Conservation (phyloP, 1,140 invertebrate genomes). For the Proctacanthus coquilletti region DNA sequence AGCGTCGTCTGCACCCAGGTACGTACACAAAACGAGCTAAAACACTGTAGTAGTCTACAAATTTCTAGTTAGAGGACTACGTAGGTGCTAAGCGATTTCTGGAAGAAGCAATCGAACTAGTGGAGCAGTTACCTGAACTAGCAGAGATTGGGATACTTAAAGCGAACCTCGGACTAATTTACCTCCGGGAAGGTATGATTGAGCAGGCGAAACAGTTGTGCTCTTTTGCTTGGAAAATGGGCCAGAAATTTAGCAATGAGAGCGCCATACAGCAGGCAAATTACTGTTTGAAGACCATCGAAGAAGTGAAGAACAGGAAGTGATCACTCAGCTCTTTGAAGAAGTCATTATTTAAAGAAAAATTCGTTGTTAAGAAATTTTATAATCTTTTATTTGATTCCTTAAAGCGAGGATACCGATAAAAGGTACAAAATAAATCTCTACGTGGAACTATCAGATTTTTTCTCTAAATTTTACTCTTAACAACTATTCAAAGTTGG, state of each 20-base stretch:
- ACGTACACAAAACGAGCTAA: too few species aligned
- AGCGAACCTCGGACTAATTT: constrained; percentile 70
- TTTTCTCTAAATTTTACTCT: not conserved
- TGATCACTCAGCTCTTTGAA: not conserved
- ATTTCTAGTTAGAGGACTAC: constrained; percentile 37
- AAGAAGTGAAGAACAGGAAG: constrained; percentile 14
- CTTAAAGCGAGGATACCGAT: too few species aligned
- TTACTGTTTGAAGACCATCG: constrained; percentile 50
- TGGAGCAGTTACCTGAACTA: constrained; percentile 43
- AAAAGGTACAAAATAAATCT: too few species aligned
- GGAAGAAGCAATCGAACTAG: constrained; percentile 50
- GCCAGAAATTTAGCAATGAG: constrained; percentile 43
- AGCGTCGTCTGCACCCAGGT: constrained; percentile 50
- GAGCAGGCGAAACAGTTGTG: constrained; percentile 56
- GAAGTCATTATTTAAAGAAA: too few species aligned
- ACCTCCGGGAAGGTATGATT: constrained; percentile 51
- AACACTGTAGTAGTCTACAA: not conserved
- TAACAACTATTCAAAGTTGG: constrained; percentile 20
- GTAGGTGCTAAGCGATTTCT: constrained; percentile 55
- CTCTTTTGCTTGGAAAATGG: constrained; percentile 50
- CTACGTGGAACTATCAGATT: too few species aligned
- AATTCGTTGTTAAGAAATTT: too few species aligned
- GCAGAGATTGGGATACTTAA: constrained; percentile 54
- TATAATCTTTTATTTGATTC: not conserved
- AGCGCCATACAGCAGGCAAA: constrained; percentile 49